phyloP scores from a whole-genome alignment of 2,888 invertebrate genomes.

The Tinea semifulvella region DNA sequence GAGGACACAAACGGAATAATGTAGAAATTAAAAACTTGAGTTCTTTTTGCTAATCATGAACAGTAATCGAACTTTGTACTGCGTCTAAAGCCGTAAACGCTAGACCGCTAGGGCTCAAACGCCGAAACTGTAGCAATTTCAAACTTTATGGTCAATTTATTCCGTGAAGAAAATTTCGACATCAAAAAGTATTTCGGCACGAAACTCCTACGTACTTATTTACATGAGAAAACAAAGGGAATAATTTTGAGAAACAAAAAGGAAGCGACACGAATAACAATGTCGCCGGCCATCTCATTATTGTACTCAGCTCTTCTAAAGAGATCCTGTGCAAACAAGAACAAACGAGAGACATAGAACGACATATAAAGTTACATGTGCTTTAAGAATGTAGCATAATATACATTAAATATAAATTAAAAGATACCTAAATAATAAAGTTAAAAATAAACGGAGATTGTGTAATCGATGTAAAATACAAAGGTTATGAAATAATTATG shows the following conservation, averaged over 20 bases:
- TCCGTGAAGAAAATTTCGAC: slow-evolving; percentile 1
- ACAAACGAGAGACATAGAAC: slow-evolving; percentile 7
- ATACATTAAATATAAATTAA: too few species aligned
- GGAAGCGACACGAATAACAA: slow-evolving; percentile 12
- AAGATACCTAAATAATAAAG: too few species aligned
- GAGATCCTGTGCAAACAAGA: slow-evolving; percentile 3
- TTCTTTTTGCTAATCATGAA: too few species aligned
- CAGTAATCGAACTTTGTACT: too few species aligned
- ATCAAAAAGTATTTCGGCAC: not conserved
- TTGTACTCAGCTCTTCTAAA: slow-evolving; percentile 3
- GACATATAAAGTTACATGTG: too few species aligned
- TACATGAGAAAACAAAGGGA: slow-evolving; percentile 12
- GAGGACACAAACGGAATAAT: too few species aligned
- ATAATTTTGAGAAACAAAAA: slow-evolving; percentile 1
- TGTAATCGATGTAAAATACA: too few species aligned
- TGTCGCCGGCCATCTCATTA: slow-evolving; percentile 13
- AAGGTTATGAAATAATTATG: too few species aligned
- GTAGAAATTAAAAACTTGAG: too few species aligned
- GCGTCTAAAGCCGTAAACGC: too few species aligned
- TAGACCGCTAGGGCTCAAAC: too few species aligned
- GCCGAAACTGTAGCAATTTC: not conserved
- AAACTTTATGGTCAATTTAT: slow-evolving; percentile 8
- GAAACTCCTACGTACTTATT: slow-evolving; percentile 8
- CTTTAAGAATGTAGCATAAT: not conserved
- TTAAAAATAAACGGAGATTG: too few species aligned